Conservation (phyloP, 2,797 vertebrate genomes). For the Tenualosa thibaudeaui region DNA sequence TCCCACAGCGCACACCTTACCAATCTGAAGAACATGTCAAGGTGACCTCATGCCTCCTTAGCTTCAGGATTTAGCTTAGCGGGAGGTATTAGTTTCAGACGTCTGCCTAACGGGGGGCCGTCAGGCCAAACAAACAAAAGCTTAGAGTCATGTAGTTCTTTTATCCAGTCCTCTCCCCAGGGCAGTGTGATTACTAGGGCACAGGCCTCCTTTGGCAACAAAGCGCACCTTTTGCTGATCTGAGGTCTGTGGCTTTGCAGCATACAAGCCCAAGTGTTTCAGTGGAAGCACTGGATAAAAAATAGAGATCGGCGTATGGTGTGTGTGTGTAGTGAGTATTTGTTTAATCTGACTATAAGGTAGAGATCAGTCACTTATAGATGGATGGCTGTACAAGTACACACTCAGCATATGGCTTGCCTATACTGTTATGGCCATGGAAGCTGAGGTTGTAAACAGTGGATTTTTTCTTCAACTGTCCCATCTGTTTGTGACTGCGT, state of each 20-base stretch:
- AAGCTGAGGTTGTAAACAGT: not conserved
- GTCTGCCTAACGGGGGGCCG: constrained; percentile 41
- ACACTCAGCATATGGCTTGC: not conserved
- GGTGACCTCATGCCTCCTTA: constrained; percentile 76
- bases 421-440: not conserved
- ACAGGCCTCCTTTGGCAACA: not conserved
- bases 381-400: constrained; percentile 24
- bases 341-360: constrained; percentile 27
- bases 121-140: constrained; percentile 40
- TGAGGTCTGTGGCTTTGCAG: not conserved
- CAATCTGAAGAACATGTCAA: constrained; percentile 82
- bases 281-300: constrained; percentile 1
- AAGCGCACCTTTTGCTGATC: not conserved
- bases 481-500: constrained; percentile 45
- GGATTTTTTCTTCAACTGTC: not conserved
- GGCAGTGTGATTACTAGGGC: constrained; percentile 26
- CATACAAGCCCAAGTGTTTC: not conserved
- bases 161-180: constrained; percentile 39
- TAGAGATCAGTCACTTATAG: constrained; percentile 37
- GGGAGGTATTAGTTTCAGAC: constrained; percentile 43
- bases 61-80: constrained; percentile 65
- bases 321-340: constrained; percentile 36
- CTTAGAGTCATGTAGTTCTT: constrained; percentile 25
- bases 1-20: constrained; percentile 80
- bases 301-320: not conserved